Evolutionary conservation across 2,113 vertebrate species (phyloP).

Genomic region (Monarcha castaneiventris): DNA sequence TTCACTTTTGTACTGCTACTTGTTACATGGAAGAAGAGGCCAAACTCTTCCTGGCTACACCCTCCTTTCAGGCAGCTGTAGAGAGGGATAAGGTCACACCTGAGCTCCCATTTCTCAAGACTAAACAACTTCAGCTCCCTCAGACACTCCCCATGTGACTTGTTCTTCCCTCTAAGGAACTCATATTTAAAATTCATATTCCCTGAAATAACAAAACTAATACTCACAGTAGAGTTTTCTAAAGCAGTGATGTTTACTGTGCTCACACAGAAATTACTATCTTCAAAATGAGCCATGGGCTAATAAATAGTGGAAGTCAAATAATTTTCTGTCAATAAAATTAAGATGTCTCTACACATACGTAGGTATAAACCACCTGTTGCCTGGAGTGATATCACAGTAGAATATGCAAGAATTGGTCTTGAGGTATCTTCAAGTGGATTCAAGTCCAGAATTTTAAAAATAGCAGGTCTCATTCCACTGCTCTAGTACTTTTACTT

Average conservation of each 20-base stretch:
- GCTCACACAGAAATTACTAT: not conserved
- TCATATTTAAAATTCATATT: not conserved
- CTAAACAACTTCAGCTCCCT: not conserved
- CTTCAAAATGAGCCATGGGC: not conserved
- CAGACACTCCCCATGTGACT: accelerated
- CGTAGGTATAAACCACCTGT: not conserved
- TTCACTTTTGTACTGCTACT: not conserved
- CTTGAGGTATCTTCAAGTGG: not conserved
- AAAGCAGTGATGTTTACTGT: not conserved
- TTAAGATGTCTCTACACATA: not conserved
- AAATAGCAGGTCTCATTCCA: not conserved
- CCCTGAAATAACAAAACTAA: not conserved
- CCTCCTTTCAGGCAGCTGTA: not conserved
- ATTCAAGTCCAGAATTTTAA: not conserved
- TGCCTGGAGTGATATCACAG: not conserved
- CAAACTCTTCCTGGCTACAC: accelerated
- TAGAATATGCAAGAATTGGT: not conserved
- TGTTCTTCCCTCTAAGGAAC: not conserved
- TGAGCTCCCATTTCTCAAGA: not conserved
- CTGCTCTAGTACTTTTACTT: not conserved
- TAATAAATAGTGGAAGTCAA: not conserved
- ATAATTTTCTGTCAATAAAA: not conserved
- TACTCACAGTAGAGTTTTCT: not conserved
- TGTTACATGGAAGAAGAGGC: not conserved
- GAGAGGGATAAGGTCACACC: no score